Evolutionary conservation across 2,888 invertebrate species (phyloP).

Genomic region (Odontocolon sp.): DNA sequence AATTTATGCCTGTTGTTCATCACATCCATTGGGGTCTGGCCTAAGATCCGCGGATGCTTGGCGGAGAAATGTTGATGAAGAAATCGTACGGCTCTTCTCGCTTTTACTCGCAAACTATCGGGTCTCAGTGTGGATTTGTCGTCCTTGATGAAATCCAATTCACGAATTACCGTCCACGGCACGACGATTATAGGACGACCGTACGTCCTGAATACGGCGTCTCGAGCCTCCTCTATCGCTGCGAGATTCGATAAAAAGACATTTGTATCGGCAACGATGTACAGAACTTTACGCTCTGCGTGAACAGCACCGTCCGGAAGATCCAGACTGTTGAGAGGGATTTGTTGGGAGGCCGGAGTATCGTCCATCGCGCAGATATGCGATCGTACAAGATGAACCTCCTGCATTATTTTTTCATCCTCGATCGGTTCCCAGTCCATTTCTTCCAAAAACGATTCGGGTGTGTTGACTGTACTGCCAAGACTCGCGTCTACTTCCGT

Average conservation of each 20-base stretch:
- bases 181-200: constrained; percentile 74
- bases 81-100: constrained; percentile 74
- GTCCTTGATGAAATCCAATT: constrained; percentile 79
- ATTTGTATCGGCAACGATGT: constrained; percentile 79
- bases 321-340: constrained; percentile 65
- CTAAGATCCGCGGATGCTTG: constrained; percentile 76
- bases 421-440: constrained; percentile 80
- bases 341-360: not conserved
- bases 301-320: constrained; percentile 48
- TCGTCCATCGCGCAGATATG: constrained; percentile 64
- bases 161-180: constrained; percentile 78
- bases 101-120: constrained; percentile 67
- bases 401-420: constrained; percentile 75
- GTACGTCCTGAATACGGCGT: constrained; percentile 69
- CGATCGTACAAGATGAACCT: constrained; percentile 74
- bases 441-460: constrained; percentile 70
- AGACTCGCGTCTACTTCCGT: not conserved
- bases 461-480: not conserved
- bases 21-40: constrained; percentile 75
- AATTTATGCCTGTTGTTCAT: constrained; percentile 70
- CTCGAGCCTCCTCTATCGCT: constrained; percentile 71
- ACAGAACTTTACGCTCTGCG: constrained; percentile 61
- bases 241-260: constrained; percentile 77
- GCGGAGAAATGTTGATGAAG: constrained; percentile 73
- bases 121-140: constrained; percentile 68